These are phyloP conservation scores for Incurvaria masculella DNA, from an alignment of 2,888 invertebrate species.

Conservation along the genomic window DNA sequence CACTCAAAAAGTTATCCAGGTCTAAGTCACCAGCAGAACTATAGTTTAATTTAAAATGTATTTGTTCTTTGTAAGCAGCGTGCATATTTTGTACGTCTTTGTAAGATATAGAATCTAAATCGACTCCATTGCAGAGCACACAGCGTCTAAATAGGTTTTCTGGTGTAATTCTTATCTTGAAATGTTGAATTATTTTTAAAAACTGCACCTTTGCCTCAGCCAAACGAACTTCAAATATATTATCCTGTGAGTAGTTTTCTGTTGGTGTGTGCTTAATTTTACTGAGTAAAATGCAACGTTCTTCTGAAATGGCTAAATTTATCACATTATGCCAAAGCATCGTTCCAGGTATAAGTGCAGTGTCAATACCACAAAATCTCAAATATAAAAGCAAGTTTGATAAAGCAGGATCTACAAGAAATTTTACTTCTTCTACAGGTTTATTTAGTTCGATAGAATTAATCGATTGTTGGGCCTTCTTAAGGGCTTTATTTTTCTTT, in stretches of 20 bases:
- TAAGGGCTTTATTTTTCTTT: constrained; percentile 25
- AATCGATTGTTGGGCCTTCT: neutral
- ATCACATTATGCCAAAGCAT: constrained; percentile 42
- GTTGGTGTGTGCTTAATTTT: constrained; percentile 53
- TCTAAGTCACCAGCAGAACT: constrained; percentile 28
- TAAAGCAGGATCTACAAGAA: constrained; percentile 33
- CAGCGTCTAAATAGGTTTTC: constrained; percentile 71
- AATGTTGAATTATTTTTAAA: constrained; percentile 61
- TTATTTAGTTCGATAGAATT: neutral
- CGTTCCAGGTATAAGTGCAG: constrained; percentile 61
- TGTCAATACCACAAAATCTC: constrained; percentile 54
- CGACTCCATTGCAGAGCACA: constrained; percentile 54
- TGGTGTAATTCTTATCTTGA: constrained; percentile 60
- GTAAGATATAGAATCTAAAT: constrained; percentile 26
- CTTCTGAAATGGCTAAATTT: constrained; percentile 37
- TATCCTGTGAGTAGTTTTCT: constrained; percentile 49
- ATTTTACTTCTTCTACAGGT: constrained; percentile 28
- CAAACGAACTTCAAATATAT: constrained; percentile 54
- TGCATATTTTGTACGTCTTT: constrained; percentile 32
- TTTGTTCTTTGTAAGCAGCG: constrained; percentile 20
- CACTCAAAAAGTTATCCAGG: constrained; percentile 39
- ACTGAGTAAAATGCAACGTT: constrained; percentile 30
- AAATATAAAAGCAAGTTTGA: constrained; percentile 33
- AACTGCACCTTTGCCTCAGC: constrained; percentile 61
- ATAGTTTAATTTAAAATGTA: constrained; percentile 14